Base-by-base conservation (phyloP, 2,888 invertebrate species). In the Acanthosepion esculentum region DNA sequence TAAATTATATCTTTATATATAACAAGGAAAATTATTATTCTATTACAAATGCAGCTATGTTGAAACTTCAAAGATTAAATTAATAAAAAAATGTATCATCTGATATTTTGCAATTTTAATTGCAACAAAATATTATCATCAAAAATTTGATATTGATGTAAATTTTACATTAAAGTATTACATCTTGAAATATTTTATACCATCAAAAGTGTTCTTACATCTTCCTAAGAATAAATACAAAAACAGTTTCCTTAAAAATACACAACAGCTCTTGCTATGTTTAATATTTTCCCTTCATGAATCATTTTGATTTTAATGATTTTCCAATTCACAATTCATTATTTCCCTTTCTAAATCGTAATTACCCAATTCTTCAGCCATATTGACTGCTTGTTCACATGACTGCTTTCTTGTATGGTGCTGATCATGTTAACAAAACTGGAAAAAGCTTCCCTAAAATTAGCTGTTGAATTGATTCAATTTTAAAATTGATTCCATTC, bases 291-390 rank as follows among this genome's bases (percentile, higher is more conserved):
- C 7, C 78, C 78, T 78, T 78, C 29, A 78, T n/a, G 78, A 78
- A 78, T n/a, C 2, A 78, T 78, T 78, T 78, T 78, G 78, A 78
- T 78, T 29, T 78, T 78, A 78, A 78, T 78, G 8, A 78, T 78
- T 78, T 78, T 78, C n/a, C 78, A 78, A 78, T n/a, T 78, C 78
- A 8, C n/a, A n/a, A 12, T 78, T n/a, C 29, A 59, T 78, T 78
- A 78, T 78, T 78, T n/a, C n/a, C n/a, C 29, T n/a, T 78, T n/a
- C 8, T 29, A 0, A 78, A 18, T 78, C 29, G 10, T 78, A 78
- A 78, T 78, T 78, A 78, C 78, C 78, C 78, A 78, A 78, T 78
- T 78, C 78, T n/a, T 78, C 29, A 78, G 78, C n/a, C 78, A 78
- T 78, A n/a, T 78, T 78, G 78, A 78, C 78, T 78, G n/a, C n/a